phyloP scores from a whole-genome alignment of 92 coral and sea anemone species.

The Muricea muricata region DNA sequence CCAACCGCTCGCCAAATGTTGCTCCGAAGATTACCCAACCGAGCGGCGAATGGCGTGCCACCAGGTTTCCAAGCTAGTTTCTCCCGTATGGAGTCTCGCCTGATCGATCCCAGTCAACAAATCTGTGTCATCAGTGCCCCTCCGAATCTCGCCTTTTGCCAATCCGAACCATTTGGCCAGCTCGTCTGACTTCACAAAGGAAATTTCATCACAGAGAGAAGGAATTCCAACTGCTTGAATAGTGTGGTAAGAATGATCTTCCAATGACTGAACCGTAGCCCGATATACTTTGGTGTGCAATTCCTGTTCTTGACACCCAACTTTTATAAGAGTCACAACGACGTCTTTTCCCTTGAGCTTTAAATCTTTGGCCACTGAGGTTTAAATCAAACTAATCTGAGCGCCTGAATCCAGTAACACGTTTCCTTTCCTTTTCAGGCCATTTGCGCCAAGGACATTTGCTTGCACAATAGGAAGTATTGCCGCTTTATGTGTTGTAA shows the following conservation, averaged over 20 bases:
- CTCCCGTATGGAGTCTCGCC: no score
- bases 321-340: constrained; percentile 58
- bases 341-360: no score
- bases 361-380: constrained; percentile 58
- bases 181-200: constrained; percentile 16
- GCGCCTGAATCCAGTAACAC: no score
- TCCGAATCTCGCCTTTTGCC: no score
- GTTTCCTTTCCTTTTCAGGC: constrained; percentile 54
- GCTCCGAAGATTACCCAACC: constrained; percentile 47
- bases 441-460: constrained; percentile 43
- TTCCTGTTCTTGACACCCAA: constrained; percentile 58
- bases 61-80: constrained; percentile 50
- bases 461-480: no score
- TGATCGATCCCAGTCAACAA: no score
- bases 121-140: no score
- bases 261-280: no score
- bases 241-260: constrained; percentile 16
- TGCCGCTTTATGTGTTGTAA: no score
- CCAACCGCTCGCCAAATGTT: constrained; percentile 35
- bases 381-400: constrained; percentile 50
- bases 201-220: constrained; percentile 56
- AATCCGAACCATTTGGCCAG: no score
- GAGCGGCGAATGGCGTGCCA: no score
- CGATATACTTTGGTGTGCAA: no score
- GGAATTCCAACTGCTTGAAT: constrained; percentile 60